Evolutionary conservation across 92 coral and sea anemone species (phyloP).

Genomic region (Umimayanthus kanabou): DNA sequence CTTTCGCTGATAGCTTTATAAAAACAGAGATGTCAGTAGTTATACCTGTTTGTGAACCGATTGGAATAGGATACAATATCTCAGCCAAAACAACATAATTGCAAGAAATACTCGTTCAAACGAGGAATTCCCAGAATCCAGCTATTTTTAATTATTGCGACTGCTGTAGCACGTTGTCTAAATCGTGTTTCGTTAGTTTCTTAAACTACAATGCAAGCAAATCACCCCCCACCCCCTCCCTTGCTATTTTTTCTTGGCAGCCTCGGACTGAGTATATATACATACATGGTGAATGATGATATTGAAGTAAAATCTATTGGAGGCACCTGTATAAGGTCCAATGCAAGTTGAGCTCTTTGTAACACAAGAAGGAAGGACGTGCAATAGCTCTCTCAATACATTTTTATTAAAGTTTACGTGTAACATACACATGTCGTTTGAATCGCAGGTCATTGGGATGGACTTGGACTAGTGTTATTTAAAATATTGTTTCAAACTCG

Average conservation of each 20-base stretch:
- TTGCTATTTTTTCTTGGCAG: neutral
- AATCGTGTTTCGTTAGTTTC: neutral
- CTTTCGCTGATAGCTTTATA: too few species aligned
- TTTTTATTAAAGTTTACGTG: constrained; percentile 27
- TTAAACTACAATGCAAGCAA: neutral
- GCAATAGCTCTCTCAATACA: neutral
- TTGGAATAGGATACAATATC: neutral
- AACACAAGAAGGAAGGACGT: neutral
- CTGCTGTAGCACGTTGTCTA: neutral
- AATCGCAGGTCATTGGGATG: too few species aligned
- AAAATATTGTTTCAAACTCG: too few species aligned
- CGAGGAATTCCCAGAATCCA: neutral
- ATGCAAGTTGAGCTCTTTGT: neutral
- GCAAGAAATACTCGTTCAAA: neutral
- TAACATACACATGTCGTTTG: neutral
- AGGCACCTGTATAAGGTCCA: neutral
- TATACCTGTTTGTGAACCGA: neutral
- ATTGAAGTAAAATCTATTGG: neutral
- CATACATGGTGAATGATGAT: too few species aligned
- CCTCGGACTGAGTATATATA: neutral
- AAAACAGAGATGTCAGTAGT: too few species aligned
- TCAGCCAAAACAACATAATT: neutral
- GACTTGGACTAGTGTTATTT: too few species aligned
- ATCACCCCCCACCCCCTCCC: neutral
- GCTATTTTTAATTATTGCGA: neutral